Base-by-base conservation (phyloP, 1,140 invertebrate species). In the Maconellicoccus hirsutus region DNA sequence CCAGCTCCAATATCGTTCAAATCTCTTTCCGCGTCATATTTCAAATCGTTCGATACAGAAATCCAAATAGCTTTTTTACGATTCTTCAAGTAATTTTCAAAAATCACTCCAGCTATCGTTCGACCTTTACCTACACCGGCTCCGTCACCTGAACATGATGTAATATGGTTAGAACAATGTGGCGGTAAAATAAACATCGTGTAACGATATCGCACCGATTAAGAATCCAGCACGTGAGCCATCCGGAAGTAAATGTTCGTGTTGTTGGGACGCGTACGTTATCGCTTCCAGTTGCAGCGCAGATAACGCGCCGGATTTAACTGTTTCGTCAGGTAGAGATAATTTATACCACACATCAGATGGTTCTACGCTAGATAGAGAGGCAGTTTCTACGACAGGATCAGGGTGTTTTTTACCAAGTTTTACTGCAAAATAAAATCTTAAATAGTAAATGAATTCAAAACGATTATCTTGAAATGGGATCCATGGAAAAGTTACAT, bases 51-150 rank as follows among this genome's bases (percentile, higher is more conserved):
- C 0, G 95, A 98, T 1, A 99, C 97, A 21, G 95, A 98, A 38
- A 98, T 88, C 96, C 96, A 99, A 72, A 99, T 86, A 1, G 97
- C 90, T 76, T 92, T 87, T 81, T 96, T 98, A 69, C 96, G 82
- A 0, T 94, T 93, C 76, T 90, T 90, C 26, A 97, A 77, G 78
- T 94, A 98, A 81, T 99, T 99, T 82, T 99, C 98, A 81, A 88
- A 97, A 75, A 99, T 99, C 39, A 99, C 92, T 42, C 96, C 96
- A 2, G 94, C 96, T 75, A 99, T 95, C 1, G 97, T 99, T 73
- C 98, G 85, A 59, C 98, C 98, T 82, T 99, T 99, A 59, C 98
- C 98, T 23, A 99, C 97, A 79, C 97, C 98, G 75, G 98, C 97
- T 74, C 98, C 98, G 81, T 99, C 97, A 75, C 94, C 93, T 90